These are phyloP conservation scores for Macheiramphus alcinus DNA, from an alignment of 2,113 vertebrate genomes.

Conservation along the genomic window DNA sequence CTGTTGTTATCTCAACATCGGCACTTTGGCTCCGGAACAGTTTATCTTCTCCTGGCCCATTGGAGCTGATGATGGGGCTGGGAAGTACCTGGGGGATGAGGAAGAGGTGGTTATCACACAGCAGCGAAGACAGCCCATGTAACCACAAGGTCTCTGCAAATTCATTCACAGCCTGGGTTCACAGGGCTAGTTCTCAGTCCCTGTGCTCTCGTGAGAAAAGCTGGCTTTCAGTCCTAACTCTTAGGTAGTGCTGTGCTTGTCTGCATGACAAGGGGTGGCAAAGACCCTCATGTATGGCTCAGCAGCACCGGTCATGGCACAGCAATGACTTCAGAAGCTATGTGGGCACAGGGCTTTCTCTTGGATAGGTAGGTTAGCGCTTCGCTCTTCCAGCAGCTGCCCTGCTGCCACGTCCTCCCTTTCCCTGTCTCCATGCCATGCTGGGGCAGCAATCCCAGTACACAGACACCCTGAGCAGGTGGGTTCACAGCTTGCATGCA, in stretches of 20 bases:
- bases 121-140: neutral
- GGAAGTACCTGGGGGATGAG: slow-evolving; percentile 65
- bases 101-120: neutral
- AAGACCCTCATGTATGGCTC: fast-evolving
- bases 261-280: neutral
- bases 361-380: fast-evolving
- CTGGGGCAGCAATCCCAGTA: neutral
- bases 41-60: slow-evolving; percentile 92
- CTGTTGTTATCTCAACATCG: slow-evolving; percentile 84
- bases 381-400: neutral
- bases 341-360: neutral
- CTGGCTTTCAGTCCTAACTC: neutral
- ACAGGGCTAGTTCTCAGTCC: neutral
- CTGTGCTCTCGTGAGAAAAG: fast-evolving
- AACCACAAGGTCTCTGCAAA: neutral
- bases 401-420: neutral
- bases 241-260: neutral
- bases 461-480: neutral
- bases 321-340: fast-evolving
- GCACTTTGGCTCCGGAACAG: slow-evolving; percentile 93
- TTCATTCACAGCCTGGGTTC: fast-evolving
- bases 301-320: neutral
- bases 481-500: neutral
- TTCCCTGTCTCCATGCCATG: neutral
- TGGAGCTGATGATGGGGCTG: slow-evolving; percentile 78